Conservation (phyloP, 2,113 vertebrate genomes). For the Poecile atricapillus region DNA sequence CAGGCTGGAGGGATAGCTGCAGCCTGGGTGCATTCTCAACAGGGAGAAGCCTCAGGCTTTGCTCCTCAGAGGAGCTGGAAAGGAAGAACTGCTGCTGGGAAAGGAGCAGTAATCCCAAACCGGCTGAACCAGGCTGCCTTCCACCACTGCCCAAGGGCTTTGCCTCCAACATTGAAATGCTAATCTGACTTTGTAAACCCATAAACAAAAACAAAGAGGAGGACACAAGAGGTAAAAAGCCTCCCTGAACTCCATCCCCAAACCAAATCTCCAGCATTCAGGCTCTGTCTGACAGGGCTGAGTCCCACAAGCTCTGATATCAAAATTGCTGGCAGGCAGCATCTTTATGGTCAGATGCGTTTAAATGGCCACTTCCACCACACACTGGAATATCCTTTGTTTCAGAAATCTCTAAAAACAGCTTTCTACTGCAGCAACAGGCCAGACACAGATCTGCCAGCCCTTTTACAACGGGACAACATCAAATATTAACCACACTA, state of each 20-base stretch:
- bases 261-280: background rate
- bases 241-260: background rate
- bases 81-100: background rate
- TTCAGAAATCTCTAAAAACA: conserved; percentile 7
- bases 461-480: background rate
- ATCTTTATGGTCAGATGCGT: conserved; percentile 27
- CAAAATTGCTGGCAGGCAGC: conserved; percentile 2
- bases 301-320: background rate
- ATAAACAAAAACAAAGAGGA: conserved; percentile 63
- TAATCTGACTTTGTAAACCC: conserved; percentile 57
- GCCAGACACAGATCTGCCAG: background rate
- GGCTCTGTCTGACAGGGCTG: background rate
- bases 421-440: background rate
- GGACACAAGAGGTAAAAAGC: conserved; percentile 29
- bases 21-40: background rate
- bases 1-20: background rate
- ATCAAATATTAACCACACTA: background rate
- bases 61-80: background rate
- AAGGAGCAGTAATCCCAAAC: conserved; percentile 35
- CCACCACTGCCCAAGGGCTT: conserved; percentile 46
- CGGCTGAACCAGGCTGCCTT: background rate
- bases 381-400: background rate
- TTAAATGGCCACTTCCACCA: conserved; percentile 30
- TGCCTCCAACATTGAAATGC: conserved; percentile 56
- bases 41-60: conserved; percentile 12